Conservation (phyloP, 1,140 invertebrate genomes). For the Drosophila nasuta region DNA sequence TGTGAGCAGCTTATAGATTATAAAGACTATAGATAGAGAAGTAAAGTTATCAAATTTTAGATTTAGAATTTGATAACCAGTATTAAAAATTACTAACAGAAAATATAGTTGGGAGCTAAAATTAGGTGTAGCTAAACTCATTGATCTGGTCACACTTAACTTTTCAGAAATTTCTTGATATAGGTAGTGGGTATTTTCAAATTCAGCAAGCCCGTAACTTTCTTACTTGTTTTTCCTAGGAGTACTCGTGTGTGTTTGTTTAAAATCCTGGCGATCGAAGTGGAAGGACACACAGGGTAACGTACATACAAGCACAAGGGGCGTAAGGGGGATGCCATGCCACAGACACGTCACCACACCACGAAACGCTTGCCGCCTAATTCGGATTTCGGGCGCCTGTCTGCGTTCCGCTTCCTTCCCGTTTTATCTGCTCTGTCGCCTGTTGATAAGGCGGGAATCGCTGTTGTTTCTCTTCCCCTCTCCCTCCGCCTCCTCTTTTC, state of each 20-base stretch:
- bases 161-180: too few relatives aligned
- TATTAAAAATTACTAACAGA: too few relatives aligned
- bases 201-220: not conserved
- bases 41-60: too few relatives aligned
- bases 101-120: too few relatives aligned
- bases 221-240: too few relatives aligned
- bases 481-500: not conserved
- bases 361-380: conserved; percentile 41
- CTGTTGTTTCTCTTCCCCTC: not conserved
- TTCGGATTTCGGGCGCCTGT: conserved; percentile 45
- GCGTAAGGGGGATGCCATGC: not conserved
- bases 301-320: too few relatives aligned
- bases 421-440: conserved; percentile 54
- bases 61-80: too few relatives aligned
- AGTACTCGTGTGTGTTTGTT: conserved; percentile 12
- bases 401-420: conserved; percentile 29
- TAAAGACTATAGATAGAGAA: too few relatives aligned
- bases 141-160: too few relatives aligned
- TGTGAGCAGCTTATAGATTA: too few relatives aligned
- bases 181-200: too few relatives aligned
- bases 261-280: conserved; percentile 54
- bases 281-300: conserved; percentile 1
- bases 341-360: conserved; percentile 12
- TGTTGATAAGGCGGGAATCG: conserved; percentile 53
- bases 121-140: too few relatives aligned